These are phyloP conservation scores for Antheraea mylitta DNA, from an alignment of 1,140 invertebrate species.

Conservation along the genomic window DNA sequence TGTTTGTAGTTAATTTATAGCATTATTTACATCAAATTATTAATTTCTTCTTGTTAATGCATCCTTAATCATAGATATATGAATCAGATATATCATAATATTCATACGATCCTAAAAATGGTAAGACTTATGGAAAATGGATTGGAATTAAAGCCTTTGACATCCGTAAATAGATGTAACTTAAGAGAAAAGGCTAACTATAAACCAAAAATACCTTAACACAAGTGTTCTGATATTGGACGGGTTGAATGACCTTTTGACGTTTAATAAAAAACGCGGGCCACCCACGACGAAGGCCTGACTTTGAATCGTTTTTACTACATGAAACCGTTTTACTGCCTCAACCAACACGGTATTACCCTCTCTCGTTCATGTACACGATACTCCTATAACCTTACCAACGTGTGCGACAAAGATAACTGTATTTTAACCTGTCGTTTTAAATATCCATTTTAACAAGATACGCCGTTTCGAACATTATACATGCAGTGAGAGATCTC, in stretches of 20 bases:
- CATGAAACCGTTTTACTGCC: slow-evolving; percentile 8
- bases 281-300: slow-evolving; percentile 54
- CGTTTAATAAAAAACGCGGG: slow-evolving; percentile 53
- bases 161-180: background rate
- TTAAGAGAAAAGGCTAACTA: background rate
- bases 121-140: too few species aligned
- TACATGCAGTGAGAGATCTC: background rate
- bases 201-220: slow-evolving; percentile 41
- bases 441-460: background rate
- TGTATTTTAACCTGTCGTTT: slow-evolving; percentile 1
- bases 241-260: slow-evolving; percentile 60
- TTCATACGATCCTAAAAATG: too few species aligned
- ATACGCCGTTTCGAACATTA: background rate
- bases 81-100: too few species aligned
- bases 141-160: too few species aligned
- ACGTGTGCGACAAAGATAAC: background rate
- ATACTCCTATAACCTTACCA: background rate
- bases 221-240: slow-evolving; percentile 46
- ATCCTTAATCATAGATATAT: too few species aligned
- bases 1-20: too few species aligned
- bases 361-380: background rate
- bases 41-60: too few species aligned
- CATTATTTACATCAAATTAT: too few species aligned
- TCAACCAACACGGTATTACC: background rate
- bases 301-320: slow-evolving; percentile 12